Conservation (phyloP, 1,140 invertebrate genomes). For the Cotesia chilonis region DNA sequence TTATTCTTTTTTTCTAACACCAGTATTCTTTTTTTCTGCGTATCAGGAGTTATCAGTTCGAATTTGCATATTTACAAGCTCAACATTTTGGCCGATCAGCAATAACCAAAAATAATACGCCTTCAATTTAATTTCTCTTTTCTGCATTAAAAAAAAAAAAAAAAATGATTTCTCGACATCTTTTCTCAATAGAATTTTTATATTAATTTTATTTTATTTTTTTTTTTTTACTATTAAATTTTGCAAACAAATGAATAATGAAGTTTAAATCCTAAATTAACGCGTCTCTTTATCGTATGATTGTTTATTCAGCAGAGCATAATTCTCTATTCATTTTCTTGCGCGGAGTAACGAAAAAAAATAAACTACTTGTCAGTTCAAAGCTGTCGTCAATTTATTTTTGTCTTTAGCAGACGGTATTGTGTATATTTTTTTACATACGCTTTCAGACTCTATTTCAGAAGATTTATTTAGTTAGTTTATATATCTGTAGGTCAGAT, state of each 20-base stretch:
- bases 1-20: not conserved
- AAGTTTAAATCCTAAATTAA: not conserved
- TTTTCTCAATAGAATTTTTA: conserved; percentile 14
- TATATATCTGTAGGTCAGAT: too few species aligned
- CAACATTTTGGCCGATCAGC: conserved; percentile 28
- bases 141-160: conserved; percentile 9
- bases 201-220: not conserved
- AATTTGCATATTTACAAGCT: conserved; percentile 36
- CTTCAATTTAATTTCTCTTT: conserved; percentile 33
- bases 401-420: not conserved
- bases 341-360: too few species aligned
- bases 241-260: not conserved
- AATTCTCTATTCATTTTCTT: too few species aligned
- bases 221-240: not conserved
- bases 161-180: conserved; percentile 25
- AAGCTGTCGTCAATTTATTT: not conserved
- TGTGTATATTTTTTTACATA: conserved; percentile 56
- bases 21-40: conserved; percentile 11
- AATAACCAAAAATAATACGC: conserved; percentile 35
- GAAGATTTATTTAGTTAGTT: too few species aligned
- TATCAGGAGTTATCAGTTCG: conserved; percentile 12
- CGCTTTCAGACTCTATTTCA: conserved; percentile 46
- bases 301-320: too few species aligned
- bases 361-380: not conserved
- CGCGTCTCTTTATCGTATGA: too few species aligned